phyloP scores from a whole-genome alignment of 1,140 invertebrate species.

The Paracyclopina nana region DNA sequence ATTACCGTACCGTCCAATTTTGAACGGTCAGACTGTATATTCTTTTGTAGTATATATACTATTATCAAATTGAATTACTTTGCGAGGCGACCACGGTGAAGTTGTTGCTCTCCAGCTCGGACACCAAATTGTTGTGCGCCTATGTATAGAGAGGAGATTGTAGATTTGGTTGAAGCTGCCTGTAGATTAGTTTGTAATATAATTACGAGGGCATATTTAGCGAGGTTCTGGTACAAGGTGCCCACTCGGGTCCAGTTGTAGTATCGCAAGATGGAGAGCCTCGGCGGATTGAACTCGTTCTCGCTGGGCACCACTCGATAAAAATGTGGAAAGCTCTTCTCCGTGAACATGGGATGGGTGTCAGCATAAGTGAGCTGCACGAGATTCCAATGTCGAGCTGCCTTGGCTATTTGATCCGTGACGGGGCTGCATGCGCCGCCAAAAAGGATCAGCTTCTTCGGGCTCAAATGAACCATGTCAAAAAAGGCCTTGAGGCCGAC shows the following conservation, averaged over 20 bases:
- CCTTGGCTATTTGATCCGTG: conserved; percentile 92
- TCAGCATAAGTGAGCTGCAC: conserved; percentile 92
- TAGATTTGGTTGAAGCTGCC: neutral
- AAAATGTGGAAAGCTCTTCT: conserved; percentile 81
- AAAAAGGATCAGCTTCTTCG: conserved; percentile 82
- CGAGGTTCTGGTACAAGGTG: conserved; percentile 90
- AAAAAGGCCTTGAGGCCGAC: conserved; percentile 96
- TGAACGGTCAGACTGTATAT: too few relatives aligned
- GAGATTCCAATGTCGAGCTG: conserved; percentile 86
- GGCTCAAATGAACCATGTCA: conserved; percentile 85
- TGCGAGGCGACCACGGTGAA: conserved; percentile 73
- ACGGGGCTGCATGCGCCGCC: conserved; percentile 89
- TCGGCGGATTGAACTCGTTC: conserved; percentile 81
- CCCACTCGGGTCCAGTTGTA: conserved; percentile 96
- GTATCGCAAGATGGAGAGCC: conserved; percentile 59
- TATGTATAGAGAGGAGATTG: conserved; percentile 22
- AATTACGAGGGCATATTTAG: conserved; percentile 66
- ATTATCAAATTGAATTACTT: too few relatives aligned
- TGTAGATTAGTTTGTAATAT: neutral
- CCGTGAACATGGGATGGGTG: conserved; percentile 93
- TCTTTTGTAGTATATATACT: too few relatives aligned
- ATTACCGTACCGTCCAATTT: too few relatives aligned
- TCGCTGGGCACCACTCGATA: conserved; percentile 87
- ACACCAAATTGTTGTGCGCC: conserved; percentile 78
- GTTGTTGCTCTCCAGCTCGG: conserved; percentile 55